These are phyloP conservation scores for Drosophila bocki DNA, from an alignment of 1,140 invertebrate genomes.

Conservation along the genomic window DNA sequence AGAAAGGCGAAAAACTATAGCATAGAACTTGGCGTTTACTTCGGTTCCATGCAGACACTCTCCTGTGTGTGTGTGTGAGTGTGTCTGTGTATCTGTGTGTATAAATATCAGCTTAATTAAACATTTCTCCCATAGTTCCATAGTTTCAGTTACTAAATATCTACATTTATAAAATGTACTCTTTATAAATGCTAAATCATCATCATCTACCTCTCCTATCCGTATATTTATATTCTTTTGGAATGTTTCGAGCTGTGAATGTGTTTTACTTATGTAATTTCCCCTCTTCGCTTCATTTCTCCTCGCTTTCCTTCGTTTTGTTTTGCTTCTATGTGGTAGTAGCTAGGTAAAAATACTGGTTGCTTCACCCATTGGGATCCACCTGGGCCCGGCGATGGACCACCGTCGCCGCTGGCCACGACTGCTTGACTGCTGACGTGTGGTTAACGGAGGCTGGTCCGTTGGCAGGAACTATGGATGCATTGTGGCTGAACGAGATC, in stretches of 20 bases:
- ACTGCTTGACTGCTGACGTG: slow-evolving; percentile 55
- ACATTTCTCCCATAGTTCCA: slow-evolving; percentile 67
- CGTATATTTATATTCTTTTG: slow-evolving; percentile 57
- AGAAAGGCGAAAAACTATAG: slow-evolving; percentile 48
- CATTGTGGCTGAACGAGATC: slow-evolving; percentile 56
- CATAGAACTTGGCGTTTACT: slow-evolving; percentile 53
- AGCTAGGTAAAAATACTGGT: slow-evolving; percentile 72
- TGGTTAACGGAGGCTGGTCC: slow-evolving; percentile 65
- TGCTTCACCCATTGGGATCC: slow-evolving; percentile 79
- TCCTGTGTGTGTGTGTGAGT: slow-evolving; percentile 9
- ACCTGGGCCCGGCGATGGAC: slow-evolving; percentile 75
- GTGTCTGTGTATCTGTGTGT: slow-evolving; percentile 32
- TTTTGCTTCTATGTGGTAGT: slow-evolving; percentile 55
- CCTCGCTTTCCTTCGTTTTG: slow-evolving; percentile 4
- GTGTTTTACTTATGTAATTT: slow-evolving; percentile 35
- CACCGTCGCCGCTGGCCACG: slow-evolving; percentile 66
- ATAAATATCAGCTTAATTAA: slow-evolving; percentile 69
- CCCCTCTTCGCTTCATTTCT: background rate
- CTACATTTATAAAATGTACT: slow-evolving; percentile 80
- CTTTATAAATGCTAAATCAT: slow-evolving; percentile 56
- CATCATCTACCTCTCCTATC: slow-evolving; percentile 16
- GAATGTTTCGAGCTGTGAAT: slow-evolving; percentile 81
- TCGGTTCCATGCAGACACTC: slow-evolving; percentile 11
- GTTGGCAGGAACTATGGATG: slow-evolving; percentile 81
- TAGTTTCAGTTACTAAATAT: slow-evolving; percentile 51